Evolutionary conservation across 2,113 vertebrate genomes (phyloP).

Genomic region (Sturnira hondurensis): DNA sequence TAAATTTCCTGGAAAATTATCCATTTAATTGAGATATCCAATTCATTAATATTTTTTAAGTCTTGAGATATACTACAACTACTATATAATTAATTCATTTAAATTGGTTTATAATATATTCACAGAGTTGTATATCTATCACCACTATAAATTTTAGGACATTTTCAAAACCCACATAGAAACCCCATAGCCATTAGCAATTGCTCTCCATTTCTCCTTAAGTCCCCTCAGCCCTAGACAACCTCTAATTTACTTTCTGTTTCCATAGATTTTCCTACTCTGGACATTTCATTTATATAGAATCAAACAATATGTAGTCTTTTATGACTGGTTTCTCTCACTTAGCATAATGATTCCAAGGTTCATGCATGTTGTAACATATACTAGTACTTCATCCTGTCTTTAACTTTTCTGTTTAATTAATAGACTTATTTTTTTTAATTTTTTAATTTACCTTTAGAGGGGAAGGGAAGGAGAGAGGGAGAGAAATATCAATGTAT

Average conservation of each 20-base stretch:
- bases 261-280: neutral
- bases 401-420: neutral
- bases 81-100: neutral
- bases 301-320: neutral
- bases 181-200: neutral
- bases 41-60: neutral
- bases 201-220: neutral
- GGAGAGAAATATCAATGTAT: too few species aligned
- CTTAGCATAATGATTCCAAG: neutral
- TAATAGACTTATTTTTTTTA: too few species aligned
- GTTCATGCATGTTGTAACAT: neutral
- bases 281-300: neutral
- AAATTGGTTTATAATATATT: neutral
- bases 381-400: neutral
- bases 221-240: neutral
- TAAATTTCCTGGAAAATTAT: slow-evolving; percentile 10
- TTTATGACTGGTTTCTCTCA: neutral
- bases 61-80: neutral
- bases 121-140: neutral
- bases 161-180: neutral
- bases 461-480: too few species aligned
- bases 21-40: slow-evolving; percentile 29
- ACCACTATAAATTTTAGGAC: neutral
- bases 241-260: neutral
- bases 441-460: too few species aligned